A percentile compares a stretch with the other conserved stretches of the same genome.
Evolutionary conservation across 2,113 vertebrate genomes (phyloP).

Genomic region (Vulpes vulpes): DNA sequence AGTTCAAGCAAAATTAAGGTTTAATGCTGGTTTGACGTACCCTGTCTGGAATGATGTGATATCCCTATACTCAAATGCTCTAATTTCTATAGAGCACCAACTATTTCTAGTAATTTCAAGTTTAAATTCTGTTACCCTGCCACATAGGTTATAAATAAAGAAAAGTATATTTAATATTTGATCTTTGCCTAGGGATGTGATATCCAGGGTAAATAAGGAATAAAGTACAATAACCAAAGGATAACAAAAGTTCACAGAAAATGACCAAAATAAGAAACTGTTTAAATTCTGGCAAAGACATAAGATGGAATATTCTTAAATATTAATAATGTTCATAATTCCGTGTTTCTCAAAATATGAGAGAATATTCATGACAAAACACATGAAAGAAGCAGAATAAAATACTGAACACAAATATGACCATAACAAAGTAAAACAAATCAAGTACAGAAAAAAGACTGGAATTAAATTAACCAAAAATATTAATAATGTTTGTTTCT

Average conservation of each 20-base stretch:
- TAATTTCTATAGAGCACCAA: neutral
- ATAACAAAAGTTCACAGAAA: neutral
- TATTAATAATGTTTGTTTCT: neutral
- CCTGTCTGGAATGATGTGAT: neutral
- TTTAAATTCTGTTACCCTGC: neutral
- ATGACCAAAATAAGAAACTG: neutral
- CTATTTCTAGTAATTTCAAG: neutral
- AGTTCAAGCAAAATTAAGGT: neutral
- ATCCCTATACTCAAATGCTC: neutral
- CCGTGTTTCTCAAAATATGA: conserved; percentile 29
- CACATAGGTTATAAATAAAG: neutral
- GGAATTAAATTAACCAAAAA: conserved; percentile 32
- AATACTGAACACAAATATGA: neutral
- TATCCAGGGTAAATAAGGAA: neutral
- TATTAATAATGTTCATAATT: neutral
- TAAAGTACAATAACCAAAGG: neutral
- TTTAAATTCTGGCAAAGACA: neutral
- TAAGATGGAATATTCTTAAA: neutral
- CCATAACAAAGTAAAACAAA: conserved; percentile 6
- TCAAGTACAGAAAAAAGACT: conserved; percentile 3
- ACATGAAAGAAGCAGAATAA: neutral
- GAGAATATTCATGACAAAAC: neutral
- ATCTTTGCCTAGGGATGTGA: neutral
- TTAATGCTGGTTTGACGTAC: neutral
- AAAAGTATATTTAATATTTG: conserved; percentile 9